These are phyloP conservation scores for Physeter macrocephalus DNA, from an alignment of 2,113 vertebrate genomes.

Conservation along the genomic window DNA sequence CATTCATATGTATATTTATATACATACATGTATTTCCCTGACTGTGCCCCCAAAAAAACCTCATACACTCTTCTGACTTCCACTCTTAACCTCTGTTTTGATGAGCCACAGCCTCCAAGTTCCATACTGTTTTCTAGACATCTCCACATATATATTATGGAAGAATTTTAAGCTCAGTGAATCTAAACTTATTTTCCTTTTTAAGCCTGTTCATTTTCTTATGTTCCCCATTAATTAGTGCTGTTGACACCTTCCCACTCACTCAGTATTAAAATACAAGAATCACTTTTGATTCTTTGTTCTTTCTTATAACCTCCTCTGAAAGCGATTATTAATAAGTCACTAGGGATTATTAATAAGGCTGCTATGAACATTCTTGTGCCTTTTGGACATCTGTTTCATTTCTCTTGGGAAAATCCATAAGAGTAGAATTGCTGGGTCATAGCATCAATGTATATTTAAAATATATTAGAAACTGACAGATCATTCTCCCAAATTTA, in stretches of 20 bases:
- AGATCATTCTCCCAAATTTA: neutral
- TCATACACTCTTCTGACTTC: neutral
- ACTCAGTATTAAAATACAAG: neutral
- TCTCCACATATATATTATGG: neutral
- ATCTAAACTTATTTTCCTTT: neutral
- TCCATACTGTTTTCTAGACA: neutral
- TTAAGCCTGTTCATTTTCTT: slow-evolving; percentile 9
- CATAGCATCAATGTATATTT: neutral
- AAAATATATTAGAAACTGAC: neutral
- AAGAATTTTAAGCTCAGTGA: neutral
- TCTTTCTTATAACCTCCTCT: neutral
- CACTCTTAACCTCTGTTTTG: neutral
- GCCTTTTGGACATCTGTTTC: neutral
- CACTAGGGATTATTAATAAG: slow-evolving; percentile 2
- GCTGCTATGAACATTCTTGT: neutral
- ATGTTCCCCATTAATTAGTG: neutral
- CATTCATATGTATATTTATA: neutral
- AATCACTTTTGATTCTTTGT: neutral
- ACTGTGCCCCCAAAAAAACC: too few relatives aligned
- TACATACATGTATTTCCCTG: neutral
- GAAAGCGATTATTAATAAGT: neutral
- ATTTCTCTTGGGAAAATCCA: neutral
- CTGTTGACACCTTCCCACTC: neutral
- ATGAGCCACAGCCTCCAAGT: neutral
- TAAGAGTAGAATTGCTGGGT: neutral